Percentiles rank a stretch among this genome's conserved stretches.
Evolutionary conservation across 2,888 invertebrate genomes (phyloP).

Genomic region (Anoncus sp.): DNA sequence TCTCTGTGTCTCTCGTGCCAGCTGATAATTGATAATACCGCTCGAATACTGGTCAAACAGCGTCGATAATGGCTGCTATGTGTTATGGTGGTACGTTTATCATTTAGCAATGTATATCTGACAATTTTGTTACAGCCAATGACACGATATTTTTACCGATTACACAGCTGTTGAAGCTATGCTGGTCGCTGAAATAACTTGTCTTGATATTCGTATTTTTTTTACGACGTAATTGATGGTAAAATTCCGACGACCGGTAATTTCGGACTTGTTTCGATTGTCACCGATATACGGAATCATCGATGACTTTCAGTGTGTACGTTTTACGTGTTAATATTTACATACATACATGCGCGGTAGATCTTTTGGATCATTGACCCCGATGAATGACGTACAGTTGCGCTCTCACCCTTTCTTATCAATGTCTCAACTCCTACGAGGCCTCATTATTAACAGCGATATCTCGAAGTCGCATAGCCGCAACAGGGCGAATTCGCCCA

Average conservation of each 20-base stretch:
- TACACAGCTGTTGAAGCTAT: constrained; percentile 36
- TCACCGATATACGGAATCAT: neutral
- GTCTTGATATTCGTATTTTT: neutral
- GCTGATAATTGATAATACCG: constrained; percentile 30
- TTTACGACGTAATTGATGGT: neutral
- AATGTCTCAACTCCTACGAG: constrained; percentile 9
- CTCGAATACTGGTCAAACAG: constrained; percentile 35
- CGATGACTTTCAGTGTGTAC: neutral
- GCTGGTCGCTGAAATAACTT: neutral
- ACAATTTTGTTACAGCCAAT: constrained; percentile 5
- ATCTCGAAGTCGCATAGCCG: neutral
- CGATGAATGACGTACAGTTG: constrained; percentile 28
- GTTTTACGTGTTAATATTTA: neutral
- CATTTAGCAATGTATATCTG: constrained; percentile 52
- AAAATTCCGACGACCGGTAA: neutral
- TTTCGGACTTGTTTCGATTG: neutral
- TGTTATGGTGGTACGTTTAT: constrained; percentile 80
- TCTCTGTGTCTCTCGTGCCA: too few relatives aligned
- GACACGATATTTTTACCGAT: constrained; percentile 4
- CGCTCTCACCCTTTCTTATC: constrained; percentile 24
- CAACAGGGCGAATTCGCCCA: neutral
- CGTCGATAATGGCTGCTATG: constrained; percentile 78
- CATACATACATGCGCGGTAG: neutral
- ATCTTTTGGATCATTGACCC: constrained; percentile 60
- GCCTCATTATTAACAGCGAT: neutral